Base-by-base conservation (phyloP, 2,888 invertebrate species). In the Calameuta idolon region DNA sequence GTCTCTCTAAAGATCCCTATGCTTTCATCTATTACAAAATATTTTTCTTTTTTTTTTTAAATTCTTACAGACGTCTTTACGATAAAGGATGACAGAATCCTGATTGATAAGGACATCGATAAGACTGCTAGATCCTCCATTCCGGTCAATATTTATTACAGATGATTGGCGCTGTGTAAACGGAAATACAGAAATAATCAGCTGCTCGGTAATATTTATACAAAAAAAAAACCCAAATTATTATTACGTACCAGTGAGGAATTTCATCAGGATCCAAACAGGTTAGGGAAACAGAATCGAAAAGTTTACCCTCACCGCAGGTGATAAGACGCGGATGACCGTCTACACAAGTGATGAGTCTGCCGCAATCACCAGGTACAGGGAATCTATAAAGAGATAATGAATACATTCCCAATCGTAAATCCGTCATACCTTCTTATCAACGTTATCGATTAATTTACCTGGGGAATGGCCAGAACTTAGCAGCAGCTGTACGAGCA, bases 381-480 rank as follows among this genome's bases (percentile, higher is more conserved):
- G 97, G 94, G 93, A 97, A 98, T 85, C 91, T 91, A 68, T 76
- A 74, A 76, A 73, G 0, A 55, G 55, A 55, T 23, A 55, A 55
- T 55, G 55, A 23, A 55, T 55, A 55, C 23, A 40, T 15, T 40
- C 2, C 9, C 2, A 55, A 31, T 31, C 71, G 2, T 2, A 30
- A 31, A 31, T 12, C 12, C 71, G 4, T 71, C 71, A 1, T 12
- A 30, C 12, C 71, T 31, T 31, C 33, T 15, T 3, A 34, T 12
- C 33, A 34, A 15, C 33, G 2, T 23, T 4, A 33, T 31, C 40
- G 37, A 15, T 30, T 15, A 1, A 69, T 55, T 75, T 86, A 91
- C 84, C 98, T 94, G 55, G 98, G 98, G 94, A 95, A 97, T 0
- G 98, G 98, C 96, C 97, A 97, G 94, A 97, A 98, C 90, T 96